phyloP scores from a whole-genome alignment of 2,113 vertebrate species.

The Alectura lathami region DNA sequence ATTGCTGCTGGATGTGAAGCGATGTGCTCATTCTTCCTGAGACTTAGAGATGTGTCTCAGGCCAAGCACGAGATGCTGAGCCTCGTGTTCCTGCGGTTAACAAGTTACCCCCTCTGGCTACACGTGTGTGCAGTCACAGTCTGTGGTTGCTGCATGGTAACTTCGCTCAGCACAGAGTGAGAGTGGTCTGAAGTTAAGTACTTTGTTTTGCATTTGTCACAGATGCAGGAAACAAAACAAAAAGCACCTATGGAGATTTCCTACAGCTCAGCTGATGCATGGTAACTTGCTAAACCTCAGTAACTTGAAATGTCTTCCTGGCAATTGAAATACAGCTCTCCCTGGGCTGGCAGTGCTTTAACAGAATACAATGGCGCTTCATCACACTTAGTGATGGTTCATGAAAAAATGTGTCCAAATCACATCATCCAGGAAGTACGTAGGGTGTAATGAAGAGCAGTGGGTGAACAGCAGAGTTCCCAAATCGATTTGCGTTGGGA shows the following conservation, averaged over 20 bases:
- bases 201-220: background rate
- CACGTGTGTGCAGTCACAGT: fast-evolving
- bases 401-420: background rate
- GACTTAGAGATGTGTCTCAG: background rate
- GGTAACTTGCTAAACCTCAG: background rate
- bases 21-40: background rate
- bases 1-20: fast-evolving
- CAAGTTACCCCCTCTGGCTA: background rate
- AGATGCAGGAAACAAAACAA: background rate
- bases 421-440: constrained; percentile 23
- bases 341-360: background rate
- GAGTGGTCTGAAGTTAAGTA: background rate
- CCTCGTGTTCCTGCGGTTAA: fast-evolving
- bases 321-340: background rate
- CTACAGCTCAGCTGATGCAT: background rate
- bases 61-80: background rate
- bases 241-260: background rate
- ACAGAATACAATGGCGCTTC: background rate
- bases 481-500: constrained; percentile 27
- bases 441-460: constrained; percentile 40
- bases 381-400: background rate
- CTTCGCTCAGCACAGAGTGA: background rate
- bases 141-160: background rate
- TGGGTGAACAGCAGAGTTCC: constrained; percentile 61
- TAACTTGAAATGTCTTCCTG: constrained; percentile 8